These are phyloP conservation scores for Euplagia quadripunctaria DNA, from an alignment of 2,888 invertebrate genomes.

Conservation along the genomic window DNA sequence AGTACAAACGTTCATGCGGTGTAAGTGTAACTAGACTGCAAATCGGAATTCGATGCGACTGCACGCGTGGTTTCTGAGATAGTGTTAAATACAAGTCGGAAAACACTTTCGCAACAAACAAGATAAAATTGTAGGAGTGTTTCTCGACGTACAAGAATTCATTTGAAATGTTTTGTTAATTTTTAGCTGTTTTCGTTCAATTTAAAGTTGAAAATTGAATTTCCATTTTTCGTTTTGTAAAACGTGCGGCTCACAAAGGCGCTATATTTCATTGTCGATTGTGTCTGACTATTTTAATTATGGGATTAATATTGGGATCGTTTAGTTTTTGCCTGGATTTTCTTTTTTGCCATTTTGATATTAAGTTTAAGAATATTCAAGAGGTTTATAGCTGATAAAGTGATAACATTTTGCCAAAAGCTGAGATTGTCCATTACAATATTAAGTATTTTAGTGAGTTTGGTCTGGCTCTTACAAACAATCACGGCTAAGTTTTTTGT, in stretches of 20 bases:
- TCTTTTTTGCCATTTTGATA: neutral
- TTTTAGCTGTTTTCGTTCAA: conserved; percentile 58
- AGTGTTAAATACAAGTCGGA: conserved; percentile 66
- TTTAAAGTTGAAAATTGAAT: conserved; percentile 27
- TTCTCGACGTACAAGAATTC: conserved; percentile 56
- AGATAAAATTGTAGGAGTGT: conserved; percentile 61
- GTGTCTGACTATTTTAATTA: conserved; percentile 27
- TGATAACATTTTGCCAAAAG: too few relatives aligned
- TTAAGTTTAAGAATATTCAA: neutral
- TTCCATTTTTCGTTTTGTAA: too few relatives aligned
- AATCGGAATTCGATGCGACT: conserved; percentile 41
- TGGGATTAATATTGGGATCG: conserved; percentile 24
- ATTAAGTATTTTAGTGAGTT: too few relatives aligned
- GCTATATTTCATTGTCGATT: conserved; percentile 29
- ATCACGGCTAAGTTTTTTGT: too few relatives aligned
- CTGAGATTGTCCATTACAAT: too few relatives aligned
- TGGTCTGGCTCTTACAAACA: too few relatives aligned
- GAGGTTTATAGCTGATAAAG: too few relatives aligned
- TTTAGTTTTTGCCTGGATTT: neutral
- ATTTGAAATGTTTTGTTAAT: conserved; percentile 64
- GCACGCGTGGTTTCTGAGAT: conserved; percentile 66
- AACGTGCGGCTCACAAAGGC: conserved; percentile 12
- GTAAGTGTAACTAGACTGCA: conserved; percentile 10
- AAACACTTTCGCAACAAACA: conserved; percentile 55
- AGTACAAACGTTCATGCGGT: conserved; percentile 23